Base-by-base conservation (phyloP, 92 coral and sea anemone genomes). In the Phenganax subtilis region DNA sequence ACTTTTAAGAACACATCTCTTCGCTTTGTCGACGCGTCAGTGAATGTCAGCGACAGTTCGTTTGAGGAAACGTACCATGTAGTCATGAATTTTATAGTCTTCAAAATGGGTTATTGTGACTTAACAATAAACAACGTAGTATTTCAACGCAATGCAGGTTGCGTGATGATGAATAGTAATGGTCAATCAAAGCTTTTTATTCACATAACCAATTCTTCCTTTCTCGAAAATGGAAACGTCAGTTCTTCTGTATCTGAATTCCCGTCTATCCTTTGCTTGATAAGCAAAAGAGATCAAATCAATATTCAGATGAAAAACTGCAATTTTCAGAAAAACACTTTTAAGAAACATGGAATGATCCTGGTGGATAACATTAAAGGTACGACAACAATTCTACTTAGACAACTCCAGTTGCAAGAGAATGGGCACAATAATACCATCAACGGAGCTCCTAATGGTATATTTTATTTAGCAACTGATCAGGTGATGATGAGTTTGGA, bases 21-120 rank as follows among this genome's bases (percentile, higher is more conserved):
- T 77, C 68, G 71, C 69, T 77, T 85, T 75, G 68, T 77, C 17
- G 84, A 85, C n/a, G 73, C 81, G 57, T 77, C 83, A 6, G 61
- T 20, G 0, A 52, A 53, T n/a, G 81, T 69, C 54, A 78, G 44
- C 54, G 84, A 69, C 25, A 77, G 87, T 25, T 10, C n/a, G 47
- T 84, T 84, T 57, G 8, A 62, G 4, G 67, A 76, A 27, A 76
- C 77, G 17, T 44, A 63, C 37, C 17, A 56, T 1, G 28, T 28
- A 10, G 83, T 59, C 57, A 67, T 84, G 83, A 84, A 57, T 25
- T 69, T 77, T 16, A 84, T 74, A 15, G 20, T 54, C 12, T 54
- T 67, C 20, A 10, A 66, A 68, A 83, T 15, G 44, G 57, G 44
- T 70, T 16, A 14, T 37, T 28, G 65, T 16, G 27, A 31, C 67